Evolutionary conservation across 2,113 vertebrate genomes (phyloP).

Genomic region (Prunella himalayana): DNA sequence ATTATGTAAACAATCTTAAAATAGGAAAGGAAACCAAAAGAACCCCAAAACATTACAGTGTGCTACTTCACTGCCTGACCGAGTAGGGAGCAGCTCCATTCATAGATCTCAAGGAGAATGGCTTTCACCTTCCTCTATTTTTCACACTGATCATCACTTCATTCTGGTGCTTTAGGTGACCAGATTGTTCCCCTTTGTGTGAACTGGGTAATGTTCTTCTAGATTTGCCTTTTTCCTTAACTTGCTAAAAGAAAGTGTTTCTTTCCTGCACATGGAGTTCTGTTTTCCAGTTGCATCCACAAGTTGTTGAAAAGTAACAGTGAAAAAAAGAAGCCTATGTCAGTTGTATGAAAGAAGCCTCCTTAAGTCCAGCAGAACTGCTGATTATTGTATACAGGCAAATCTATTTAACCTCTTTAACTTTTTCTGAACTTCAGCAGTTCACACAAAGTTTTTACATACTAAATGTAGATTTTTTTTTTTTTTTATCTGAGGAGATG

Average conservation of each 20-base stretch:
- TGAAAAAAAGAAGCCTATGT: background rate
- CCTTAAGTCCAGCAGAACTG: background rate
- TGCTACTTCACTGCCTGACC: background rate
- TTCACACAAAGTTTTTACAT: background rate
- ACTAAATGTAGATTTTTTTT: background rate
- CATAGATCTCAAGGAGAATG: background rate
- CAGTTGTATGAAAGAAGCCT: background rate
- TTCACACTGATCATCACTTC: background rate
- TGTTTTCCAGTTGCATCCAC: background rate
- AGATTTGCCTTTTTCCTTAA: background rate
- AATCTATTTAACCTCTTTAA: background rate
- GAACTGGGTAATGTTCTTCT: background rate
- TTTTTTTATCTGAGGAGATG: background rate
- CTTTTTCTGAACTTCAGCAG: background rate
- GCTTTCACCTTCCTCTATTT: background rate
- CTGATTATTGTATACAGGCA: background rate
- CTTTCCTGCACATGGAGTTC: background rate
- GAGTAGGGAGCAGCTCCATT: background rate
- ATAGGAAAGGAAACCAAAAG: conserved; percentile 1
- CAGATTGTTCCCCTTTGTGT: background rate
- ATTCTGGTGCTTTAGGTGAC: background rate
- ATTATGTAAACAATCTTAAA: conserved; percentile 10
- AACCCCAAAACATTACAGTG: background rate
- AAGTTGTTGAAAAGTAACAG: background rate
- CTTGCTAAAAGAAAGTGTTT: background rate